Base-by-base conservation (phyloP, 2,113 vertebrate genomes). In the Lathamus discolor region DNA sequence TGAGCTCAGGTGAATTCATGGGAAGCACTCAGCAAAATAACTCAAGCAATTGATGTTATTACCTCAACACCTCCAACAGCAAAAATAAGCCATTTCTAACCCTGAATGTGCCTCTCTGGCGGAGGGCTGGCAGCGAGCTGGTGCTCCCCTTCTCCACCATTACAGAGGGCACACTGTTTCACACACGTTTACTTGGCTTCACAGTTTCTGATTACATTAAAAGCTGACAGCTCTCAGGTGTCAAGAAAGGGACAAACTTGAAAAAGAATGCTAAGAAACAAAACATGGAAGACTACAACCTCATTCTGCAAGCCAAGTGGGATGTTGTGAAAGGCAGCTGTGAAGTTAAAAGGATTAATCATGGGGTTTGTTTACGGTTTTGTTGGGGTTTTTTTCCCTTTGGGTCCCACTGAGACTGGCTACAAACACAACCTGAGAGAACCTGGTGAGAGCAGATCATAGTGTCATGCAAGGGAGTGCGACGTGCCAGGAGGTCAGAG, bases 321-420 rank as follows among this genome's bases (percentile, higher is more conserved):
- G 46, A 86, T 23, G 4, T 5, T 57, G 37, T n/a, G 41, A 77
- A 74, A 81, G 59, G 75, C 27, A 75, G 61, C 7, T 46, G 23
- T 25, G 37, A 86, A 72, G 27, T 68, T 54, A 46, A 83, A 86
- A 91, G 41, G 35, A 78, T 14, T 17, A 4, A 61, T 33, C 8
- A 29, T 2, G 5, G 11, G 2, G 51, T 78, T 69, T 22, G n/a
- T 43, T 61, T 19, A 10, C 3, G n/a, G 5, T 28, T 64, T 18
- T 10, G 14, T 33, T 39, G 39, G 7, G 0, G 0, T 2, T 52
- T 55, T 37, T 5, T 5, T 9, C 1, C 22, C 11, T 62, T 66
- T 57, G 35, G 17, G 39, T 90, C 31, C 54, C 64, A 31, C 31
- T 88, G 35, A 78, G 68, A 48, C 25, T 27, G 31, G 35, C 43